These are phyloP conservation scores for Alaudala cheleensis DNA, from an alignment of 2,113 vertebrate species.

Conservation along the genomic window DNA sequence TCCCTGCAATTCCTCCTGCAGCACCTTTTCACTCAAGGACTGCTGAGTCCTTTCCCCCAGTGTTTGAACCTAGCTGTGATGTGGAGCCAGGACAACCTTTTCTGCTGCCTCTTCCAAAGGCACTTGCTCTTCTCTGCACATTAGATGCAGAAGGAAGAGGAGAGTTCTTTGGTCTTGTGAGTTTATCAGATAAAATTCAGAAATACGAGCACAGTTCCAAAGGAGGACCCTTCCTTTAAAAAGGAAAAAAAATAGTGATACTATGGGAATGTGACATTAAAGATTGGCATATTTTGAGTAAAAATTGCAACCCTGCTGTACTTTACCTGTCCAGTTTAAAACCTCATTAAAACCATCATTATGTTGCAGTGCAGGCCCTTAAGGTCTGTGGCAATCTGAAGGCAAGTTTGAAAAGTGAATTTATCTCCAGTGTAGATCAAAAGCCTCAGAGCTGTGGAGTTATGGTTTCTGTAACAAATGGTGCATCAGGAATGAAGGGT, in stretches of 20 bases:
- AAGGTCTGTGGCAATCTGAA: not conserved
- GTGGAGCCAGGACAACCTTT: not conserved
- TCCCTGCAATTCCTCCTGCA: not conserved
- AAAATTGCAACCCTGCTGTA: not conserved
- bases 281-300: not conserved
- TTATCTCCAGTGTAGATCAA: not conserved
- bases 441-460: not conserved
- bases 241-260: not conserved
- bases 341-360: not conserved
- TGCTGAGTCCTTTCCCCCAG: not conserved
- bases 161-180: not conserved
- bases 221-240: not conserved
- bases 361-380: not conserved
- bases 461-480: not conserved
- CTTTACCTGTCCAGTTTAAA: not conserved
- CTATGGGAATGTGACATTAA: not conserved
- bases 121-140: accelerated
- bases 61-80: not conserved
- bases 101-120: not conserved
- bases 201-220: not conserved
- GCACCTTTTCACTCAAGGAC: not conserved
- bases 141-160: not conserved
- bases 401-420: not conserved
- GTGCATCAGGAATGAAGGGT: not conserved
- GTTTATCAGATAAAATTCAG: not conserved